Percentiles rank a stretch among this genome's conserved stretches.
These are phyloP conservation scores for Tipula lateralis DNA, from an alignment of 2,888 invertebrate species.

Conservation along the genomic window DNA sequence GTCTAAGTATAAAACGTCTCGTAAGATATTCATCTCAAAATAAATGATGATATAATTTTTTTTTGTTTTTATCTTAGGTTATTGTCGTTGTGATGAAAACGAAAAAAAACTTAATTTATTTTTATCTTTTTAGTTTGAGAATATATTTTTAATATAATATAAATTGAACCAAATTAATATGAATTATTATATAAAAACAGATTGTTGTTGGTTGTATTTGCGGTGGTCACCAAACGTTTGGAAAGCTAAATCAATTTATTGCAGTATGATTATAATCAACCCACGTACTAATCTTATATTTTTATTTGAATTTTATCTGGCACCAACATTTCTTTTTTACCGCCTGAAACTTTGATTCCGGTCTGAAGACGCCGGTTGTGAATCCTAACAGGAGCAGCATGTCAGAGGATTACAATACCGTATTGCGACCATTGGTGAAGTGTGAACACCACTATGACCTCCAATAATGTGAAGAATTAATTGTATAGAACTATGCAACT, in stretches of 20 bases:
- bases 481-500: no score
- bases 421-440: no score
- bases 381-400: no score
- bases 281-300: not conserved
- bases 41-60: slow-evolving; percentile 1
- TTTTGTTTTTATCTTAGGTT: slow-evolving; percentile 24
- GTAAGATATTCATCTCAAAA: not conserved
- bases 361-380: no score
- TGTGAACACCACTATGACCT: no score
- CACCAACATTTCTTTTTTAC: no score
- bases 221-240: not conserved
- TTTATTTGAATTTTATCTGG: not conserved
- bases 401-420: no score
- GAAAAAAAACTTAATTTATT: not conserved
- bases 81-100: not conserved
- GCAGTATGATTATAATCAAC: not conserved
- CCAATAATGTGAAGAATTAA: no score
- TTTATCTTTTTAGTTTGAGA: not conserved
- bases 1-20: not conserved
- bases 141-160: not conserved
- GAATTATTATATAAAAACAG: not conserved
- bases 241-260: not conserved
- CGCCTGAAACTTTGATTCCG: no score
- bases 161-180: slow-evolving; percentile 11
- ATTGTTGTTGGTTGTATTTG: not conserved